phyloP scores from a whole-genome alignment of 2,888 invertebrate species.

The Melangyna quadrimaculata region DNA sequence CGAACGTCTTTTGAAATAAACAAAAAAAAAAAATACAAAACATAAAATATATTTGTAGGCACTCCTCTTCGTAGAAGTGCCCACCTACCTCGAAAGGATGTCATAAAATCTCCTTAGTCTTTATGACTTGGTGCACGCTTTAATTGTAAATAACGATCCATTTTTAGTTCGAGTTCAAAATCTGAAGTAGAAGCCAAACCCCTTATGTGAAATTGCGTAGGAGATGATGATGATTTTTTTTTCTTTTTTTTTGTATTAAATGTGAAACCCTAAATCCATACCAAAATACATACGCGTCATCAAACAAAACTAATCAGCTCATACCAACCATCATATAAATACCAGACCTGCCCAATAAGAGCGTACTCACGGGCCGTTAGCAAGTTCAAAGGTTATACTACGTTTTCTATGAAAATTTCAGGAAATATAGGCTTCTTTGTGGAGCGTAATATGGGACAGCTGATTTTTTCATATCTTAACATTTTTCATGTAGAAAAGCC shows the following conservation, averaged over 20 bases:
- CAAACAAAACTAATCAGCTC: slow-evolving; percentile 16
- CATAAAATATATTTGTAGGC: too few relatives aligned
- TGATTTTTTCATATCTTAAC: too few relatives aligned
- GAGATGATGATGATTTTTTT: slow-evolving; percentile 14
- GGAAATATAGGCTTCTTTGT: too few relatives aligned
- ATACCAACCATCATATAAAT: background rate
- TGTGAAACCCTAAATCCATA: slow-evolving; percentile 19
- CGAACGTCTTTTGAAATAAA: background rate
- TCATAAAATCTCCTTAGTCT: background rate
- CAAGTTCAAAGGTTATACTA: background rate
- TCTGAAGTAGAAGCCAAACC: background rate
- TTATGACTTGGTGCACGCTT: slow-evolving; percentile 10
- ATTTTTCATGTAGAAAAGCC: too few relatives aligned
- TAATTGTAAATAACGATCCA: slow-evolving; percentile 14
- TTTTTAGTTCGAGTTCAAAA: background rate
- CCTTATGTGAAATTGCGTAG: slow-evolving; percentile 20
- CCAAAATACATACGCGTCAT: background rate
- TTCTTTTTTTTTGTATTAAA: background rate
- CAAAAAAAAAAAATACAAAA: background rate
- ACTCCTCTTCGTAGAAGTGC: background rate
- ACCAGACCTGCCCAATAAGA: background rate
- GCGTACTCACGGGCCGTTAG: background rate
- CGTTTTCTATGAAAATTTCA: too few relatives aligned
- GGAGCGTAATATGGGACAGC: too few relatives aligned
- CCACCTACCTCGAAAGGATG: background rate